Percentiles rank a stretch among this genome's conserved stretches.
These are phyloP conservation scores for Mormyrus proboscirostris DNA, from an alignment of 2,797 vertebrate genomes.

Conservation along the genomic window DNA sequence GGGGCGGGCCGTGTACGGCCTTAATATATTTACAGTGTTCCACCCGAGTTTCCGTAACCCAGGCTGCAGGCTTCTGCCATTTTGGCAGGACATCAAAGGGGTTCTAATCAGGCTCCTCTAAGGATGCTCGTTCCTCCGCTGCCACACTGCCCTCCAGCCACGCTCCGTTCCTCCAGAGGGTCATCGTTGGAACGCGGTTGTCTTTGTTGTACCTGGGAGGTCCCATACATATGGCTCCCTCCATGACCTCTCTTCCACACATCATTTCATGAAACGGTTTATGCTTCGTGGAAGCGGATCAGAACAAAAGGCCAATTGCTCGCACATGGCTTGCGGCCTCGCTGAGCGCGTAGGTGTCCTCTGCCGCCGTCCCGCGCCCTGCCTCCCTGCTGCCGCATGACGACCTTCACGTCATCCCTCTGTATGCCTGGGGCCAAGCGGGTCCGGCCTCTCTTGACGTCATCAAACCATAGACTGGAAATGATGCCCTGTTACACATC, in stretches of 20 bases:
- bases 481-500: not conserved
- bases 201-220: constrained; percentile 62
- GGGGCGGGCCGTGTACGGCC: not conserved
- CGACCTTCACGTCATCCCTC: not conserved
- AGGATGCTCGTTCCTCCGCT: not conserved
- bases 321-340: constrained; percentile 61
- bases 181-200: constrained; percentile 43
- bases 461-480: not conserved
- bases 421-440: not conserved
- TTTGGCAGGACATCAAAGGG: constrained; percentile 50
- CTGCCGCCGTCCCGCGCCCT: constrained; percentile 17
- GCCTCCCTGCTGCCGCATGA: constrained; percentile 22
- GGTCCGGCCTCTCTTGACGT: not conserved
- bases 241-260: constrained; percentile 54
- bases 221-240: constrained; percentile 62
- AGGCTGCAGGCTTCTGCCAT: constrained; percentile 48
- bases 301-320: constrained; percentile 65
- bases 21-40: not conserved
- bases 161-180: constrained; percentile 39
- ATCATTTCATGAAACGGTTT: constrained; percentile 55
- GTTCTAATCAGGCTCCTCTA: constrained; percentile 25
- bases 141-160: constrained; percentile 1
- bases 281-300: constrained; percentile 49
- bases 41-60: constrained; percentile 46
- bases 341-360: constrained; percentile 30